phyloP scores from a whole-genome alignment of 2,888 invertebrate species.

The Neoaliturus tenellus region DNA sequence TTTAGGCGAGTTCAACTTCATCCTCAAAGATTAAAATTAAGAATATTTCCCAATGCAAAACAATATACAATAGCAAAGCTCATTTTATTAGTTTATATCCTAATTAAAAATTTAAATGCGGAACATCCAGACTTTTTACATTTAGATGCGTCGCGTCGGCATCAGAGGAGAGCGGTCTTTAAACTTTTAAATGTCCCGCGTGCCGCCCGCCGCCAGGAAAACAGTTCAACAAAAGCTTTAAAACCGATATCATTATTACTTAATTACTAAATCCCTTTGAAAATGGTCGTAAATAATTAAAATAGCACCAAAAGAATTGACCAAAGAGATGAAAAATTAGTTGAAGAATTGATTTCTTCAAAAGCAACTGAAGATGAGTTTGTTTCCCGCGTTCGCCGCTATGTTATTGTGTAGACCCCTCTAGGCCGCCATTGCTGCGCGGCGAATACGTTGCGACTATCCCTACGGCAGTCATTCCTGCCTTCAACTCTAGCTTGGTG shows the following conservation, averaged over 20 bases:
- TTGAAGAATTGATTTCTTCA: neutral
- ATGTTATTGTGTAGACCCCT: conserved; percentile 59
- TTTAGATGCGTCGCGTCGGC: no score
- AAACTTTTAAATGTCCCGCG: neutral
- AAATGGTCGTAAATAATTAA: neutral
- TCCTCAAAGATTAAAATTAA: no score
- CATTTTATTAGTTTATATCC: no score
- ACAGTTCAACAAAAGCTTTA: neutral
- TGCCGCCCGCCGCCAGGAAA: neutral
- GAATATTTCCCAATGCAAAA: no score
- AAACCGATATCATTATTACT: neutral
- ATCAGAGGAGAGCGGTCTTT: neutral
- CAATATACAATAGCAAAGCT: no score
- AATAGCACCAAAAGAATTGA: neutral
- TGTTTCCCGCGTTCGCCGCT: conserved; percentile 48
- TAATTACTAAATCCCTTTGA: neutral
- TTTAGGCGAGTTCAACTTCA: no score
- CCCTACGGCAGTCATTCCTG: conserved; percentile 56
- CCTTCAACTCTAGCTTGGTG: conserved; percentile 52
- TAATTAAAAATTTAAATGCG: no score
- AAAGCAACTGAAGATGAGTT: neutral
- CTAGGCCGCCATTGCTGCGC: conserved; percentile 58
- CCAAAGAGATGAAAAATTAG: neutral
- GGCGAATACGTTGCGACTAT: conserved; percentile 52
- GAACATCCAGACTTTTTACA: no score